Percentiles rank a stretch among this genome's conserved stretches.
Conservation (phyloP, 1,140 invertebrate species). For the Lordiphosa clarofinis region DNA sequence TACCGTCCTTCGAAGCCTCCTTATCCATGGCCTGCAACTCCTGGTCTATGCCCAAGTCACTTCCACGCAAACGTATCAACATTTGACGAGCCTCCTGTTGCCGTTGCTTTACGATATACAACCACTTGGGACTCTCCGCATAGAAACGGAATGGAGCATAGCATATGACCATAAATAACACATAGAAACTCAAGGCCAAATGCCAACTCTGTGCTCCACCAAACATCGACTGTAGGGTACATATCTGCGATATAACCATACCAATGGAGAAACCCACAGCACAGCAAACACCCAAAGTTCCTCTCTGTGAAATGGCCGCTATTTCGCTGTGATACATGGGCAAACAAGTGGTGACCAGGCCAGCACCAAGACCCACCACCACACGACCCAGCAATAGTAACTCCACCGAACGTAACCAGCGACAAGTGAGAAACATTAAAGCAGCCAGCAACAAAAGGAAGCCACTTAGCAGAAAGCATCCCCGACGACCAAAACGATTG, state of each 20-base stretch:
- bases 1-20: slow-evolving; percentile 46
- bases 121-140: slow-evolving; percentile 92
- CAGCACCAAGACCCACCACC: slow-evolving; percentile 85
- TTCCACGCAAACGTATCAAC: slow-evolving; percentile 72
- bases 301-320: slow-evolving; percentile 86
- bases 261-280: slow-evolving; percentile 91
- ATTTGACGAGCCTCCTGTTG: slow-evolving; percentile 80
- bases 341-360: slow-evolving; percentile 87
- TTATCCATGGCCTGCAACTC: slow-evolving; percentile 78
- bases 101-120: slow-evolving; percentile 85
- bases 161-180: slow-evolving; percentile 82
- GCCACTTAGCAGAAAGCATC: slow-evolving; percentile 42
- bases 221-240: slow-evolving; percentile 48
- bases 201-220: slow-evolving; percentile 85
- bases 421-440: slow-evolving; percentile 83
- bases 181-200: slow-evolving; percentile 84
- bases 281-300: slow-evolving; percentile 89
- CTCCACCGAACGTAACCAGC: slow-evolving; percentile 84
- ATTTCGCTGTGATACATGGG: slow-evolving; percentile 93
- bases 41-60: slow-evolving; percentile 59
- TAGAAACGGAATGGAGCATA: slow-evolving; percentile 82
- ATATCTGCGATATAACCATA: slow-evolving; percentile 88
- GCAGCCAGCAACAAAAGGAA: slow-evolving; percentile 68
- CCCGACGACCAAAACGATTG: slow-evolving; percentile 83
- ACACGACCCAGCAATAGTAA: slow-evolving; percentile 86